Conservation (phyloP, 2,113 vertebrate species). For the Dasyurus viverrinus region DNA sequence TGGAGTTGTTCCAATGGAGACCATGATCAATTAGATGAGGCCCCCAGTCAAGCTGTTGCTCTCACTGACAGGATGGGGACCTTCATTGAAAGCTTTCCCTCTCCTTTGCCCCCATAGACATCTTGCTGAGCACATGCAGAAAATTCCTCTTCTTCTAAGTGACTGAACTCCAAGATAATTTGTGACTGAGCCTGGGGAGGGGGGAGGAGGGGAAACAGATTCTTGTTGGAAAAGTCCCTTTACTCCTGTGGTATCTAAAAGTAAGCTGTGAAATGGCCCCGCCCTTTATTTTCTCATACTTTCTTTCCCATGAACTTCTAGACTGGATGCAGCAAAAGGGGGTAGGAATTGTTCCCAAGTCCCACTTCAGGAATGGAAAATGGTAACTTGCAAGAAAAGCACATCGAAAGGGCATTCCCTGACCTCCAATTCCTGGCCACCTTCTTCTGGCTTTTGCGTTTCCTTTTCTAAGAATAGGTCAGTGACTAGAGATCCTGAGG, state of each 20-base stretch:
- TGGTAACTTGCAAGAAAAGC: background rate
- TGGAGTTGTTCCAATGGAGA: background rate
- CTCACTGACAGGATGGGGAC: background rate
- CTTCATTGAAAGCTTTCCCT: background rate
- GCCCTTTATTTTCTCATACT: background rate
- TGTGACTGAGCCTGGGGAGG: background rate
- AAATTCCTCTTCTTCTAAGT: background rate
- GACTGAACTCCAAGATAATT: background rate
- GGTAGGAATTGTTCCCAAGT: background rate
- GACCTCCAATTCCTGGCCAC: background rate
- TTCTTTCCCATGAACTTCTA: background rate
- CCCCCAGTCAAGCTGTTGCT: background rate
- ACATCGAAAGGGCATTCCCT: background rate
- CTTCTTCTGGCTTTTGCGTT: background rate
- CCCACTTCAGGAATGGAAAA: background rate
- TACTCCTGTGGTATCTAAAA: background rate
- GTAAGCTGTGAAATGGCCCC: background rate
- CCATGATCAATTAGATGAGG: background rate
- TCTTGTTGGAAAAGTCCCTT: background rate
- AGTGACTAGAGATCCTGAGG: background rate
- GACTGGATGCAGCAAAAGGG: background rate
- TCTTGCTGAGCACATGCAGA: background rate
- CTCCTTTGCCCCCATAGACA: background rate
- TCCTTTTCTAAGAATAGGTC: background rate
- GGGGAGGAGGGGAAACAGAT: background rate